Conservation (phyloP, 2,888 invertebrate genomes). For the Automeris io region DNA sequence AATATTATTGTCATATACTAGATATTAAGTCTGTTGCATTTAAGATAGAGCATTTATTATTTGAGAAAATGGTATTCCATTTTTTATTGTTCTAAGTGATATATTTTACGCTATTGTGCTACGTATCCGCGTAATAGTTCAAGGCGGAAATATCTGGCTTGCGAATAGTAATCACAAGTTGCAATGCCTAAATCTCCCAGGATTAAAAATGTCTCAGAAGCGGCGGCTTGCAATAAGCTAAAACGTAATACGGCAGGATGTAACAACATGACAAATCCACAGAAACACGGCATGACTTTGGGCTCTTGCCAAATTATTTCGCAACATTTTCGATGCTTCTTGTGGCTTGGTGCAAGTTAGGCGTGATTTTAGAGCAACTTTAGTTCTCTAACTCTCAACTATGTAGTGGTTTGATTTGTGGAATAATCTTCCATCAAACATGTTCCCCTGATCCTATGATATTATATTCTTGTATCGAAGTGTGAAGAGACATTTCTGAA, state of each 20-base stretch:
- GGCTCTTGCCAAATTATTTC: constrained; percentile 43
- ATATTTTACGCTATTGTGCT: no score
- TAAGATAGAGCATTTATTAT: no score
- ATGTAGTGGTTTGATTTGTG: no score
- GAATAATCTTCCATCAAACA: no score
- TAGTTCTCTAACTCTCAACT: no score
- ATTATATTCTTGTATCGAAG: no score
- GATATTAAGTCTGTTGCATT: no score
- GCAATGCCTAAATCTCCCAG: neutral
- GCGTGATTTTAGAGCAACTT: neutral
- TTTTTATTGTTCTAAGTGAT: no score
- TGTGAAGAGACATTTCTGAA: no score
- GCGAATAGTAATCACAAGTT: neutral
- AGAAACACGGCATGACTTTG: constrained; percentile 34
- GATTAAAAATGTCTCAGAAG: neutral
- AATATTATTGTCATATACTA: no score
- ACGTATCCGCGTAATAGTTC: neutral
- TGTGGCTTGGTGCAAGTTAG: constrained; percentile 8
- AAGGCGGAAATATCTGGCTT: neutral
- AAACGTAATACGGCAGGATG: constrained; percentile 2
- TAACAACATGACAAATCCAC: constrained; percentile 33
- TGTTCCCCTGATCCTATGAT: no score
- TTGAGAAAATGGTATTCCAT: no score
- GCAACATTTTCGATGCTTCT: constrained; percentile 21
- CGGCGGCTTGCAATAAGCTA: constrained; percentile 1